Conservation (phyloP, 1,140 invertebrate species). For the Drosophila orena region DNA sequence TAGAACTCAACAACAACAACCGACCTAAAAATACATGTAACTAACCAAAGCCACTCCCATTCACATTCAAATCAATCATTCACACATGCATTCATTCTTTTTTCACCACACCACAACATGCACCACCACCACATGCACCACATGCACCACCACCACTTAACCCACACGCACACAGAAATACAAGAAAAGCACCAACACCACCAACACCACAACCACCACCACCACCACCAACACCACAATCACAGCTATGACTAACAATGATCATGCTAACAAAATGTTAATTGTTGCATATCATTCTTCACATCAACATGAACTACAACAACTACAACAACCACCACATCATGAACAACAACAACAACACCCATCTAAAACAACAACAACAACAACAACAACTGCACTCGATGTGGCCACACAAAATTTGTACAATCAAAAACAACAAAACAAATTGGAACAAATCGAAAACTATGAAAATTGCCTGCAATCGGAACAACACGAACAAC, state of each 20-base stretch:
- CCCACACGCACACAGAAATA: conserved; percentile 48
- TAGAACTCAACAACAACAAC: conserved; percentile 20
- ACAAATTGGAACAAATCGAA: conserved; percentile 84
- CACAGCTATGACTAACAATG: conserved; percentile 71
- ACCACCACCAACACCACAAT: conserved; percentile 30
- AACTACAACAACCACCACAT: conserved; percentile 56
- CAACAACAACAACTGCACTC: conserved; percentile 53
- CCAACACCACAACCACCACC: conserved; percentile 32
- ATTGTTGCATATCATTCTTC: conserved; percentile 84
- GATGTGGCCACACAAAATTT: conserved; percentile 83
- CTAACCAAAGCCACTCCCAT: conserved; percentile 10
- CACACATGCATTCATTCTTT: conserved; percentile 65
- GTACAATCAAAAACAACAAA: conserved; percentile 83
- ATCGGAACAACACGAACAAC: conserved; percentile 53
- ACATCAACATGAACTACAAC: conserved; percentile 79
- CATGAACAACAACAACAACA: conserved; percentile 39
- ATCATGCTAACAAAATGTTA: conserved; percentile 81
- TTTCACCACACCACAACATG: conserved; percentile 73
- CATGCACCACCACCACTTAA: conserved; percentile 16
- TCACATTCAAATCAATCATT: conserved; percentile 19
- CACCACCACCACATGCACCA: conserved; percentile 43
- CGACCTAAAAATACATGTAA: not conserved
- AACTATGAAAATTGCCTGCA: conserved; percentile 79
- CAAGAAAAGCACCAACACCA: conserved; percentile 49
- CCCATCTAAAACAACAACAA: conserved; percentile 48